phyloP scores from a whole-genome alignment of 2,888 invertebrate genomes.

The Macrophya annulata region DNA sequence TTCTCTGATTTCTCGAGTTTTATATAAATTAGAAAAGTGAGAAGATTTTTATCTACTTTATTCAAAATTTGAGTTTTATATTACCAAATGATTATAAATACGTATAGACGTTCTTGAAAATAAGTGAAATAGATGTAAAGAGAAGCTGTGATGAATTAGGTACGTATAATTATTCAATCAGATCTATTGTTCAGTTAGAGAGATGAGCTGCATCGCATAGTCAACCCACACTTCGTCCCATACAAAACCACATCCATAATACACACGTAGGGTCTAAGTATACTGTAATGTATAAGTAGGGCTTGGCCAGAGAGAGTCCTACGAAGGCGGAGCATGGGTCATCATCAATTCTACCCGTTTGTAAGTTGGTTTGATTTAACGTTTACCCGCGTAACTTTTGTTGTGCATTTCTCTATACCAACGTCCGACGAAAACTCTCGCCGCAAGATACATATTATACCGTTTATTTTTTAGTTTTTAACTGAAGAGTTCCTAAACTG shows the following conservation, averaged over 20 bases:
- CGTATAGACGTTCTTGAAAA: slow-evolving; percentile 15
- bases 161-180: slow-evolving; percentile 62
- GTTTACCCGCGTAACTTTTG: slow-evolving; percentile 26
- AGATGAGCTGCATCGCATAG: slow-evolving; percentile 47
- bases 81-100: background rate
- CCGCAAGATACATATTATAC: background rate
- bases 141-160: slow-evolving; percentile 59
- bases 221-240: slow-evolving; percentile 48
- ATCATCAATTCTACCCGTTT: slow-evolving; percentile 55
- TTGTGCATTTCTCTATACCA: background rate
- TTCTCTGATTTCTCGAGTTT: background rate
- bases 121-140: slow-evolving; percentile 61
- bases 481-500: background rate
- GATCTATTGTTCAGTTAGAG: slow-evolving; percentile 50
- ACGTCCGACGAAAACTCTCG: slow-evolving; percentile 11
- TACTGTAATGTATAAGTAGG: slow-evolving; percentile 48
- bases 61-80: background rate
- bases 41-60: background rate
- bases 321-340: slow-evolving; percentile 54
- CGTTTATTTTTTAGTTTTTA: background rate
- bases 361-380: slow-evolving; percentile 53
- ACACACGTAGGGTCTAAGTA: background rate
- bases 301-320: slow-evolving; percentile 49
- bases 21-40: background rate
- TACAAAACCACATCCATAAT: slow-evolving; percentile 2